Base-by-base conservation (phyloP, 2,797 vertebrate genomes). In the Pipistrellus pipistrellus region DNA sequence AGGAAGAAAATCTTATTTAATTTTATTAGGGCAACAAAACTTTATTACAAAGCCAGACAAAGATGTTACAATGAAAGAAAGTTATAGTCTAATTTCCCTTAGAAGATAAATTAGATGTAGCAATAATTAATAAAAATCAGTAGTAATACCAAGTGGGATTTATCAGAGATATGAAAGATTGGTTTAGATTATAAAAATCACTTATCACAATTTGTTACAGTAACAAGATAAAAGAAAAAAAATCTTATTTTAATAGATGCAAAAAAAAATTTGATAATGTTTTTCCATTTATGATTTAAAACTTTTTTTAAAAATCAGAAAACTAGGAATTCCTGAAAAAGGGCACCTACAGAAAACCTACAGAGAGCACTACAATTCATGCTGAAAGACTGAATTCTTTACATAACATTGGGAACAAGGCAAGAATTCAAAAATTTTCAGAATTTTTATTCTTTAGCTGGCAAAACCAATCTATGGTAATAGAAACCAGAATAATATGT, bases 181-280 rank as follows among this genome's bases (percentile, higher is more conserved):
- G 32, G 23, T 38, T 64, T 73, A 62, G 15, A 15, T n/a, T 88
- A 72, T 90, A 62, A 90, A 90, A 81, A 87, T 75, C 7, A 80
- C 55, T 90, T n/a, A 69, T 3, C 8, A 0, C 0, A 51, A 92
- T 68, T 68, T 57, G 59, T 6, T 87, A 71, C 32, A 62, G 35
- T 48, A 91, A 38, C 4, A 80, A 38, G 4, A 84, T n/a, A 57
- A 83, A 89, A 69, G 20, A 25, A 25, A 8, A 32, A 35, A 7
- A 3, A 3, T 44, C 30, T 25, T 30, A 73, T 73, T 46, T 91
- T 46, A 81, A 35, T 27, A 76, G 71, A 83, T 35, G 21, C 17
- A 44, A 46, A 81, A 18, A 81, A 93, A 44, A 12, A 90, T 46
- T 66, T 53, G 48, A 81, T 3, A 73, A 30, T 73, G 59, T 76